Base-by-base conservation (phyloP, 92 coral and sea anemone species). In the Bergia puertoricense region DNA sequence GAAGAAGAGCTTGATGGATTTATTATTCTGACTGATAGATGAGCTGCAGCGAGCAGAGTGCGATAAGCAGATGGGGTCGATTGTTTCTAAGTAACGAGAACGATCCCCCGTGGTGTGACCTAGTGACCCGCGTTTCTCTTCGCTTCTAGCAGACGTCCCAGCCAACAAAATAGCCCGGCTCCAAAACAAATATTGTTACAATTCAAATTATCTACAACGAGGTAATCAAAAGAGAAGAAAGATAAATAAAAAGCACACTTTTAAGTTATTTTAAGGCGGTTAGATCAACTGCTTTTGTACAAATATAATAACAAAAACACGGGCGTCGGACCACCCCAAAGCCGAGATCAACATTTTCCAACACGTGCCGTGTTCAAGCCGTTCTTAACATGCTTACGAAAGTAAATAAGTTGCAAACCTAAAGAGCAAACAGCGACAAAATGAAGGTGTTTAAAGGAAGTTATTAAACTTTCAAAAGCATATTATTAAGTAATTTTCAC, bases 1-100 rank as follows among this genome's bases (percentile, higher is more conserved):
- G 77, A 20, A 84, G 86, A 84, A 44, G 30, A 46, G 30, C 68
- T 69, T 71, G 87, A 84, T 71, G 79, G 87, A 73, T 84, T 84
- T 84, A 84, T 84, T 71, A 84, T 69, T 84, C 79, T 45, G 67
- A 84, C 56, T 83, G 91, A 88, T 78, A 79, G 90, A 91, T 81
- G 86, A 81, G 78, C 79, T 79, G 59, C 90, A 91, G 88, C 72
- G 20, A 77, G 41, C 48, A 2, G 46, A 77, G 59, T 46, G 87
- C 78, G 97, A 94, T 92, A 92, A 94, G 95, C 94, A 91, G 90
- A 88, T 94, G 89, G 92, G 50, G 81, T 81, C 82, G 90, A 90
- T 85, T 86, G 93, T 81, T 82, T 30, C 77, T 88, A 81, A 86
- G 96, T 81, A 80, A 84, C 88, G 41, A 73, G 91, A 85, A 78